phyloP scores from a whole-genome alignment of 2,113 vertebrate genomes.

The rat (Rattus norvegicus) region DNA sequence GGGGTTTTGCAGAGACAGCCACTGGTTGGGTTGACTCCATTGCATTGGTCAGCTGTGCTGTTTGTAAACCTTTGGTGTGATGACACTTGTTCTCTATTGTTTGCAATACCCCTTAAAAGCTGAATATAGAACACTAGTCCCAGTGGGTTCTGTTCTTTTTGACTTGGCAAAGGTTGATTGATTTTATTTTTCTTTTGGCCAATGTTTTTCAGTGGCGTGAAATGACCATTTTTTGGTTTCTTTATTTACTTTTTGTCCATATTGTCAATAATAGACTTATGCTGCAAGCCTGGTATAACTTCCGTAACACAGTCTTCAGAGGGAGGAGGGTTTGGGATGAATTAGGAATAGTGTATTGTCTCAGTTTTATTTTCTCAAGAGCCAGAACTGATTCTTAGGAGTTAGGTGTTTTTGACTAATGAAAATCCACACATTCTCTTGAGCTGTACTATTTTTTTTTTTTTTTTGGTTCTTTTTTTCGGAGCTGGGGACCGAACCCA shows the following conservation, averaged over 20 bases:
- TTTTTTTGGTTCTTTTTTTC: too few relatives aligned
- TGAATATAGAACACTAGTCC: constrained; percentile 30
- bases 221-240: constrained; percentile 51
- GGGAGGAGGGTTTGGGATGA: neutral
- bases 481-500: too few relatives aligned
- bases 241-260: constrained; percentile 64
- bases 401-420: neutral
- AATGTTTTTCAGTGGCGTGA: constrained; percentile 61
- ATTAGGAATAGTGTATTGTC: constrained; percentile 5
- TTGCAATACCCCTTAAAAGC: constrained; percentile 48
- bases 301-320: constrained; percentile 30
- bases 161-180: constrained; percentile 74
- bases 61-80: constrained; percentile 48
- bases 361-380: constrained; percentile 49
- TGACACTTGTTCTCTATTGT: constrained; percentile 62
- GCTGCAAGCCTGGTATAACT: neutral
- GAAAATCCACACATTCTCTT: neutral
- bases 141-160: constrained; percentile 74
- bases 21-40: neutral
- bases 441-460: neutral
- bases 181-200: constrained; percentile 74
- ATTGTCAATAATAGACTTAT: constrained; percentile 59
- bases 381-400: constrained; percentile 11
- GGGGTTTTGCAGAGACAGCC: neutral
- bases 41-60: neutral